These are phyloP conservation scores for Lasiurus borealis DNA, from an alignment of 2,113 vertebrate genomes.

Conservation along the genomic window DNA sequence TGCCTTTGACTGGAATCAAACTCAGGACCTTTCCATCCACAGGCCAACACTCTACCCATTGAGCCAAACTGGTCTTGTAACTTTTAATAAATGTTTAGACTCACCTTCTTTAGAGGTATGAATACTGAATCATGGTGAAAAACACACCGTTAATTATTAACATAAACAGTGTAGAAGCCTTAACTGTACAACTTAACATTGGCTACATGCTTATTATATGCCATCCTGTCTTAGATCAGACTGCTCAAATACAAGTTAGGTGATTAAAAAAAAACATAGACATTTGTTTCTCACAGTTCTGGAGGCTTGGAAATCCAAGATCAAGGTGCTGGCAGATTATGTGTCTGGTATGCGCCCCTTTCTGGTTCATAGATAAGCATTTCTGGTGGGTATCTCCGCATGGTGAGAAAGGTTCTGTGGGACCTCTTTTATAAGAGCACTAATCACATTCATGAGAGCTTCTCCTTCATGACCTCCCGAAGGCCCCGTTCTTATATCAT, in stretches of 20 bases:
- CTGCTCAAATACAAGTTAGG: background rate
- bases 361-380: background rate
- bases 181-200: background rate
- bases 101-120: background rate
- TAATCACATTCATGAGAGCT: background rate
- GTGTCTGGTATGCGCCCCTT: background rate
- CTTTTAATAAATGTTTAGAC: background rate
- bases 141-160: background rate
- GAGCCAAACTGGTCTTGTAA: background rate
- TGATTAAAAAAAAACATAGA: background rate
- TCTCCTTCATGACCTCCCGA: background rate
- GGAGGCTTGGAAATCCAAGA: too few relatives aligned
- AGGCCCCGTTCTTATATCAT: background rate
- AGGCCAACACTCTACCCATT: too few relatives aligned
- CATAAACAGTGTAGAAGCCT: background rate
- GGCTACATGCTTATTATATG: background rate
- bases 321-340: background rate
- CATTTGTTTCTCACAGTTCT: background rate
- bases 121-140: background rate
- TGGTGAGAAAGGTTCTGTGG: too few relatives aligned
- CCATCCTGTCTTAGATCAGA: background rate
- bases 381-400: background rate
- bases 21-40: too few relatives aligned
- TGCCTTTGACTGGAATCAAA: too few relatives aligned
- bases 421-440: background rate